A percentile compares a stretch with the other conserved stretches of the same genome.
Evolutionary conservation across 2,888 invertebrate species (phyloP).

Genomic region (Hoplodrina ambigua): DNA sequence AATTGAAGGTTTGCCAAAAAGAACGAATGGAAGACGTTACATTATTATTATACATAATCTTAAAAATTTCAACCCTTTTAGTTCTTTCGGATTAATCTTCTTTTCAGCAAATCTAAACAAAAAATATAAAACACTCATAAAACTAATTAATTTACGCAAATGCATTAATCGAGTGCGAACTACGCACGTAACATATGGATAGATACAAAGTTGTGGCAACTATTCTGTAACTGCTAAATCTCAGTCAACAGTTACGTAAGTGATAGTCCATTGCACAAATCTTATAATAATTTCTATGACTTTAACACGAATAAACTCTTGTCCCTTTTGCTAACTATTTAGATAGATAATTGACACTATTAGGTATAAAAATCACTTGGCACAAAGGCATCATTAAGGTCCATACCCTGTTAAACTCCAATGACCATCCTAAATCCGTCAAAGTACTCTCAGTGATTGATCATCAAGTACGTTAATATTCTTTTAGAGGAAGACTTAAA

Average conservation of each 20-base stretch:
- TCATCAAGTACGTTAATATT: constrained; percentile 69
- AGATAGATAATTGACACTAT: constrained; percentile 89
- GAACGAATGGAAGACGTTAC: constrained; percentile 87
- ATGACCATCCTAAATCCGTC: constrained; percentile 82
- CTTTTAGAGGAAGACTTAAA: constrained; percentile 82
- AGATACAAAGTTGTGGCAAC: constrained; percentile 82
- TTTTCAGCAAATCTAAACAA: constrained; percentile 80
- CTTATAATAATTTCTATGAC: constrained; percentile 83
- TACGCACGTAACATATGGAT: constrained; percentile 71
- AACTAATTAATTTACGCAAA: constrained; percentile 88
- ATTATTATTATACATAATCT: constrained; percentile 67
- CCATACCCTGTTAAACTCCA: constrained; percentile 89
- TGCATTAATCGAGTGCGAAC: constrained; percentile 82
- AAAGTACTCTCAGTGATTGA: constrained; percentile 85
- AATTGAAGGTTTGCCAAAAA: constrained; percentile 86
- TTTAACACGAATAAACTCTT: constrained; percentile 85
- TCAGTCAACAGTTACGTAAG: constrained; percentile 73
- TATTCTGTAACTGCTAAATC: constrained; percentile 73
- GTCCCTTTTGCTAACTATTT: constrained; percentile 84
- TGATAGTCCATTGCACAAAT: constrained; percentile 85
- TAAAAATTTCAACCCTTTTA: constrained; percentile 70
- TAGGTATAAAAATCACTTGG: constrained; percentile 89
- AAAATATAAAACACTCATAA: constrained; percentile 77
- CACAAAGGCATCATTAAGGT: constrained; percentile 89
- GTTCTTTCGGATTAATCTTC: constrained; percentile 72